Evolutionary conservation across 2,113 vertebrate species (phyloP), one percentile per base, ranked within the genome.

Genomic region (Prunella himalayana): DNA sequence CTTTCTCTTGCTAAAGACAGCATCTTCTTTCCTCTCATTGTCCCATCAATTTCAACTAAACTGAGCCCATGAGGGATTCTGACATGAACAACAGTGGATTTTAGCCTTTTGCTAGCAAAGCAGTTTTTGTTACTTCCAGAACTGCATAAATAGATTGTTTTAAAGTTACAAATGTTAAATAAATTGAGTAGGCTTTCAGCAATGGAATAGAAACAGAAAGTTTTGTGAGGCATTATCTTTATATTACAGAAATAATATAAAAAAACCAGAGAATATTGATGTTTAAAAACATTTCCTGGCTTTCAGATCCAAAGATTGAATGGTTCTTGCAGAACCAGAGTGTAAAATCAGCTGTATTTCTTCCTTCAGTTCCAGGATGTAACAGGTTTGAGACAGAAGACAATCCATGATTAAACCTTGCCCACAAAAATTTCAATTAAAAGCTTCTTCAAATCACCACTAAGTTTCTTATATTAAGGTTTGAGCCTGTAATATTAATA

Each of bases 221-320:
- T 7, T 60, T 86, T 51, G 4, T 33, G 31, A 73, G 5, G 5
- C 6, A 33, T 8, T 68, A 5, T 33, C 11, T 23, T 60, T 61
- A 15, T 61, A 31, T 8, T 79, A 17, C 22, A 61, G 7, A 19
- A 65, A n/a, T 56, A 77, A 27, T 45, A 72, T 3, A 1, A 4
- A 65, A 65, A 47, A 60, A 42, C 3, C 1, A 76, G 22, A 83
- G 13, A 83, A 49, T 54, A 15, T 1, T 16, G 22, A 30, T 42
- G 6, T 50, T 68, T 20, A 44, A 22, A 80, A 82, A 93, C 53
- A 86, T 39, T 83, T 82, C 23, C n/a, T 53, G 47, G 14, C 9
- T 71, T 79, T 71, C 73, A 97, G 93, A 82, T 86, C 69, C 71
- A 83, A 88, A 93, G 79, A 68, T 35, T 39, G 13, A 49, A n/a